These are phyloP conservation scores for Balanococcus diminutus DNA, from an alignment of 2,888 invertebrate genomes.

Conservation along the genomic window DNA sequence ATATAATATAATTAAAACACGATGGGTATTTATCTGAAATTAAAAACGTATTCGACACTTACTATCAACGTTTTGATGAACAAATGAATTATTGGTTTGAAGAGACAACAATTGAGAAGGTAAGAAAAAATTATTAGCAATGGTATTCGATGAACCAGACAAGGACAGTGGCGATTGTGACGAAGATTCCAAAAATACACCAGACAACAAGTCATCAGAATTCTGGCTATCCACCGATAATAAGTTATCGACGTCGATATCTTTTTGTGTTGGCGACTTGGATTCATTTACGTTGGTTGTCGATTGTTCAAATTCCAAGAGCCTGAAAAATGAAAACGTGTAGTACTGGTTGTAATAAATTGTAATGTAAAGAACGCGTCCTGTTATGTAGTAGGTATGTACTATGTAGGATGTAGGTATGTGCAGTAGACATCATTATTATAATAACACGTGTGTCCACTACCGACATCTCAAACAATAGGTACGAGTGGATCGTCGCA, in stretches of 20 bases:
- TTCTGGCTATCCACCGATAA: not conserved
- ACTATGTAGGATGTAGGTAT: too few species aligned
- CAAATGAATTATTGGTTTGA: not conserved
- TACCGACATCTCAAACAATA: too few species aligned
- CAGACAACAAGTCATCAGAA: constrained; percentile 28
- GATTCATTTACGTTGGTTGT: not conserved
- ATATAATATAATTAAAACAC: not conserved
- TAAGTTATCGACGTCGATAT: not conserved
- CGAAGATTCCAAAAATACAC: not conserved
- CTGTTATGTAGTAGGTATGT: too few species aligned
- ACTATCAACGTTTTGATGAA: not conserved
- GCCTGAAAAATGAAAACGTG: not conserved
- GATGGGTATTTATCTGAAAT: constrained; percentile 9
- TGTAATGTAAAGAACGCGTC: too few species aligned
- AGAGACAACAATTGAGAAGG: constrained; percentile 35
- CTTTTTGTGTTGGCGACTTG: not conserved
- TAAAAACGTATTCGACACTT: constrained; percentile 21
- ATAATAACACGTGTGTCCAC: too few species aligned
- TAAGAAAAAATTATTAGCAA: constrained; percentile 41
- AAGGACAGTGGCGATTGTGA: not conserved
- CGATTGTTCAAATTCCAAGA: constrained; percentile 49
- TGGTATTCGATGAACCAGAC: not conserved
- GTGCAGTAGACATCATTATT: too few species aligned
- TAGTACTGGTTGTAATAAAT: too few species aligned
- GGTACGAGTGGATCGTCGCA: too few species aligned